phyloP scores from a whole-genome alignment of 1,140 invertebrate species.

The Cydia fagiglandana region DNA sequence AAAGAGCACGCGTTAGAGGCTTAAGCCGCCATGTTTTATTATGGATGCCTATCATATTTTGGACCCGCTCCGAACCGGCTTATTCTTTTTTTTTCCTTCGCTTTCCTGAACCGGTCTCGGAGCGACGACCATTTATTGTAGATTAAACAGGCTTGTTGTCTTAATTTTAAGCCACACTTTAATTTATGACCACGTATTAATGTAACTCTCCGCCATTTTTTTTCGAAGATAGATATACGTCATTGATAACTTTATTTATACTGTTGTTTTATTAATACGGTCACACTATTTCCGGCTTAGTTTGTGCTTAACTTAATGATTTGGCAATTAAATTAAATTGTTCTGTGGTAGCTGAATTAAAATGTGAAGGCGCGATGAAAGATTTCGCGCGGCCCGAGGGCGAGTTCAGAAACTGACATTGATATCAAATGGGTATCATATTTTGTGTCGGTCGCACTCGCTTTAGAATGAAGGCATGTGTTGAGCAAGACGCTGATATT shows the following conservation, averaged over 20 bases:
- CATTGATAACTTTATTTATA: slow-evolving; percentile 74
- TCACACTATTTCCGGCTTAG: slow-evolving; percentile 68
- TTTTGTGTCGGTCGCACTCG: background rate
- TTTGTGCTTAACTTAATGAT: slow-evolving; percentile 78
- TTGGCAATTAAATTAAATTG: slow-evolving; percentile 79
- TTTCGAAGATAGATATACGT: slow-evolving; percentile 58
- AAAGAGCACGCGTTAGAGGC: slow-evolving; percentile 64
- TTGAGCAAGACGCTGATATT: background rate
- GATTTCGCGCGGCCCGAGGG: slow-evolving; percentile 51
- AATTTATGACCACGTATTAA: slow-evolving; percentile 77
- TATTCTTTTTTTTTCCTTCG: slow-evolving; percentile 75
- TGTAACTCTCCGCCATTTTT: slow-evolving; percentile 69
- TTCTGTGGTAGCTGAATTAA: slow-evolving; percentile 76
- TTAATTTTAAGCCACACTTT: slow-evolving; percentile 76
- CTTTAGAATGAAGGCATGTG: background rate
- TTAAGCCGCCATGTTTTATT: slow-evolving; percentile 78
- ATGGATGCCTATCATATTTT: slow-evolving; percentile 80
- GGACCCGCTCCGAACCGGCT: slow-evolving; percentile 75
- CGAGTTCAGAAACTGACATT: slow-evolving; percentile 32
- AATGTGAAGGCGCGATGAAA: slow-evolving; percentile 63
- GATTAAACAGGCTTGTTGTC: slow-evolving; percentile 79
- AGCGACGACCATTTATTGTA: slow-evolving; percentile 77
- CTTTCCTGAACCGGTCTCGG: slow-evolving; percentile 72
- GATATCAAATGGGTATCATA: slow-evolving; percentile 10
- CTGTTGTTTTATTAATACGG: slow-evolving; percentile 65